phyloP scores from a whole-genome alignment of 2,888 invertebrate species.

The Drosophila prostipennis region DNA sequence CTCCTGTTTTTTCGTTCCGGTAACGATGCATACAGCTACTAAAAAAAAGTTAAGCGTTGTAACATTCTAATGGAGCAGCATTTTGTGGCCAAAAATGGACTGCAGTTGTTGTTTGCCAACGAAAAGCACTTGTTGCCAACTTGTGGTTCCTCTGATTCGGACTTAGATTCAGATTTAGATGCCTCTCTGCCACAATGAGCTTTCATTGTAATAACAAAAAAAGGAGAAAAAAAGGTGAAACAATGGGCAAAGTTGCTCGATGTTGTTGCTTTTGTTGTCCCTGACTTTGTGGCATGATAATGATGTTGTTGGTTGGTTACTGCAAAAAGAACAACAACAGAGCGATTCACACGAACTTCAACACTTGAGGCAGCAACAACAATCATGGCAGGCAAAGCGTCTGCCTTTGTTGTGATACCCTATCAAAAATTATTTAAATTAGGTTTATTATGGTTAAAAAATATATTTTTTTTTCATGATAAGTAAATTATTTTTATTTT shows the following conservation, averaged over 20 bases:
- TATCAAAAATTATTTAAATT: neutral
- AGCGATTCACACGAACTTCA: conserved; percentile 77
- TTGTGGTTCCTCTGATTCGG: conserved; percentile 19
- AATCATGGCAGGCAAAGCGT: conserved; percentile 32
- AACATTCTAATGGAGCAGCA: conserved; percentile 65
- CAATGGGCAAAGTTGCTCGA: conserved; percentile 61
- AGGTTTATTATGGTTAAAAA: too few relatives aligned
- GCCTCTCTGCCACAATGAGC: conserved; percentile 61
- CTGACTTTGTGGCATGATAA: conserved; percentile 60
- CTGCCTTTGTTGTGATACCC: conserved; percentile 35
- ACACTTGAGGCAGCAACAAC: conserved; percentile 56
- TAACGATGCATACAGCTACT: conserved; percentile 38
- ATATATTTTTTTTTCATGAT: too few relatives aligned
- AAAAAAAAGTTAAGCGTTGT: conserved; percentile 53
- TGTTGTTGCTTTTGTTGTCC: conserved; percentile 35
- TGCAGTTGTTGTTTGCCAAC: conserved; percentile 40
- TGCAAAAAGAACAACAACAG: conserved; percentile 27
- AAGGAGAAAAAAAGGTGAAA: conserved; percentile 49
- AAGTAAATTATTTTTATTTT: too few relatives aligned
- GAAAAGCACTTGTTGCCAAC: conserved; percentile 66
- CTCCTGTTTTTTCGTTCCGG: neutral
- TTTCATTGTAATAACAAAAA: conserved; percentile 77
- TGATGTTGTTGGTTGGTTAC: conserved; percentile 61
- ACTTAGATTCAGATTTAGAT: conserved; percentile 19
- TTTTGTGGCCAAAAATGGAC: conserved; percentile 76